phyloP scores from a whole-genome alignment of 1,140 invertebrate species.

The Calycopis cecrops region DNA sequence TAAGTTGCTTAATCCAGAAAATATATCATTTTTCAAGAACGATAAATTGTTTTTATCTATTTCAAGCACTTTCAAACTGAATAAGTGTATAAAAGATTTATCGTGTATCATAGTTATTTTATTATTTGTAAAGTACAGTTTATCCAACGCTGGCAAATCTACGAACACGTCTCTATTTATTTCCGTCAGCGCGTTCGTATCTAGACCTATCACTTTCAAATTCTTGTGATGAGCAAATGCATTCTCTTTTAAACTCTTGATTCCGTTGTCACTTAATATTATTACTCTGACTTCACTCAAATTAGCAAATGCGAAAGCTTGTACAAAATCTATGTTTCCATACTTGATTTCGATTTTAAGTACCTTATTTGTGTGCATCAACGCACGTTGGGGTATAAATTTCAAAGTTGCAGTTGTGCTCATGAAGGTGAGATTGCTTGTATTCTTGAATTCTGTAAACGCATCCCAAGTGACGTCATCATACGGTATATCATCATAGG shows the following conservation, averaged over 20 bases:
- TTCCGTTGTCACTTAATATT: slow-evolving; percentile 79
- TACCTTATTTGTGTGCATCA: slow-evolving; percentile 78
- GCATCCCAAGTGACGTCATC: slow-evolving; percentile 79
- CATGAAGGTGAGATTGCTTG: slow-evolving; percentile 79
- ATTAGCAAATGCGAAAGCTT: slow-evolving; percentile 82
- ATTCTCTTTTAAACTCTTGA: slow-evolving; percentile 77
- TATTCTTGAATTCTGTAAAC: slow-evolving; percentile 79
- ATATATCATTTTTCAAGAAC: slow-evolving; percentile 81
- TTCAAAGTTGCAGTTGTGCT: slow-evolving; percentile 77
- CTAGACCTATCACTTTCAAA: slow-evolving; percentile 78
- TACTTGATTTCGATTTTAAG: slow-evolving; percentile 80
- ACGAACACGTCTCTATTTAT: slow-evolving; percentile 84
- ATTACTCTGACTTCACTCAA: slow-evolving; percentile 80
- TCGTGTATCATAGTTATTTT: slow-evolving; percentile 84
- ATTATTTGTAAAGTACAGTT: slow-evolving; percentile 81
- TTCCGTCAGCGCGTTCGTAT: slow-evolving; percentile 82
- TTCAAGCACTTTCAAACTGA: slow-evolving; percentile 79
- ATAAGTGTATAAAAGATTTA: slow-evolving; percentile 80
- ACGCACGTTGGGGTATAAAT: slow-evolving; percentile 80
- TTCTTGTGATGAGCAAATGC: slow-evolving; percentile 81
- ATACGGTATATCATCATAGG: slow-evolving; percentile 72
- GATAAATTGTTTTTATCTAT: slow-evolving; percentile 82
- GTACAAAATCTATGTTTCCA: slow-evolving; percentile 79
- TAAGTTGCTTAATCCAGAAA: slow-evolving; percentile 80
- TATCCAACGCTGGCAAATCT: slow-evolving; percentile 79